Conservation (phyloP, 2,888 invertebrate genomes). For the Entomobrya multifasciata region DNA sequence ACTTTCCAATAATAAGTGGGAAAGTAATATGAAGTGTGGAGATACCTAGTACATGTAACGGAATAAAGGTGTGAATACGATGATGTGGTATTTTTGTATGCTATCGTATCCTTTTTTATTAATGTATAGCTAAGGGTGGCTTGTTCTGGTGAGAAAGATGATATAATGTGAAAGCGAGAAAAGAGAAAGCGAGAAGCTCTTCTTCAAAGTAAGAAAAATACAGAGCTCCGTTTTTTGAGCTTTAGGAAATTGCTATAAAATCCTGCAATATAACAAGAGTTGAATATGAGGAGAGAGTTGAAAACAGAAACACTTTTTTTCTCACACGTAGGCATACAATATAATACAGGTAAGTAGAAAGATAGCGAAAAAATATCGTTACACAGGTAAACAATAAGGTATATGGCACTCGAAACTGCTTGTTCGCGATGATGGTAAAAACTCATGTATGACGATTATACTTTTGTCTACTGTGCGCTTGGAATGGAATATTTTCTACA, state of each 20-base stretch:
- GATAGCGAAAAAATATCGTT: background rate
- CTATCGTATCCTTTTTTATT: slow-evolving; percentile 39
- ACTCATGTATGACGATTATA: background rate
- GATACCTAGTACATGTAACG: too few species aligned
- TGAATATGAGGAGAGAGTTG: background rate
- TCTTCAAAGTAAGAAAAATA: too few species aligned
- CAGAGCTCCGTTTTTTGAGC: slow-evolving; percentile 7
- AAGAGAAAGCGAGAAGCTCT: slow-evolving; percentile 26
- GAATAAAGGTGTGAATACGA: background rate
- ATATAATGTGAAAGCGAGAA: slow-evolving; percentile 48
- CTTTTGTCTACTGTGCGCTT: slow-evolving; percentile 1
- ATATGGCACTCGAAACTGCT: too few species aligned
- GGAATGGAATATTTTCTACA: too few species aligned
- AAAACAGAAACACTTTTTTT: slow-evolving; percentile 5
- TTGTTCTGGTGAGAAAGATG: slow-evolving; percentile 29
- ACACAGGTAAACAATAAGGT: too few species aligned
- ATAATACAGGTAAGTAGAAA: background rate
- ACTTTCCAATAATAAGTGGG: background rate
- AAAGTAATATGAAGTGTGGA: too few species aligned
- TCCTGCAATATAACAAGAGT: background rate
- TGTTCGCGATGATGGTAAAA: background rate
- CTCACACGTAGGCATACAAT: too few species aligned
- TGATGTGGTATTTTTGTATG: background rate
- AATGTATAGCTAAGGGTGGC: slow-evolving; percentile 41
- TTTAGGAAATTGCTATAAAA: slow-evolving; percentile 48